phyloP scores from a whole-genome alignment of 2,888 invertebrate species.

The Temnothorax ravouxi region DNA sequence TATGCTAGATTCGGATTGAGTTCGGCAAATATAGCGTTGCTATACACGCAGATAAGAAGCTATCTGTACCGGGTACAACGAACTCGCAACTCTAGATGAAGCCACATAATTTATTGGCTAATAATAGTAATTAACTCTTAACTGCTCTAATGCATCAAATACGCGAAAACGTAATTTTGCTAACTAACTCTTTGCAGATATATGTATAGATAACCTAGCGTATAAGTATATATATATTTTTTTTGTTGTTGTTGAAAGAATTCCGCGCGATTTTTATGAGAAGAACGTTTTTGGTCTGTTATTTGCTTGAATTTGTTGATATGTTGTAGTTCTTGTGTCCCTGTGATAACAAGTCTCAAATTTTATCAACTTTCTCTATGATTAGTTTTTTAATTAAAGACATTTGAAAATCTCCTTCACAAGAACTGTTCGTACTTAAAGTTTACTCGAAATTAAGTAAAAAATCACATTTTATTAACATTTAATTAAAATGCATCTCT shows the following conservation, averaged over 20 bases:
- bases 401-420: too few species aligned
- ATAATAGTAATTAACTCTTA: slow-evolving; percentile 17
- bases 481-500: not conserved
- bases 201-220: too few species aligned
- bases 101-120: not conserved
- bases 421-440: not conserved
- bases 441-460: not conserved
- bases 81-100: not conserved
- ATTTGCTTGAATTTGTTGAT: too few species aligned
- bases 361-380: too few species aligned
- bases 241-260: too few species aligned
- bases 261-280: too few species aligned
- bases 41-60: slow-evolving; percentile 15
- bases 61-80: not conserved
- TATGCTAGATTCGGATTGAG: slow-evolving; percentile 11
- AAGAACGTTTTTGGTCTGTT: too few species aligned
- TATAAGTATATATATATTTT: too few species aligned
- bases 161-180: not conserved
- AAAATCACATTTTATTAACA: not conserved
- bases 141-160: slow-evolving; percentile 5
- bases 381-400: too few species aligned
- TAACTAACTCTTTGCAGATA: too few species aligned
- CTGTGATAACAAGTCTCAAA: too few species aligned
- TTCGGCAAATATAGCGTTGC: slow-evolving; percentile 15
- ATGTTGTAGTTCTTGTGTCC: too few species aligned